Base-by-base conservation (phyloP, 2,888 invertebrate genomes). In the Osmoderma eremita region DNA sequence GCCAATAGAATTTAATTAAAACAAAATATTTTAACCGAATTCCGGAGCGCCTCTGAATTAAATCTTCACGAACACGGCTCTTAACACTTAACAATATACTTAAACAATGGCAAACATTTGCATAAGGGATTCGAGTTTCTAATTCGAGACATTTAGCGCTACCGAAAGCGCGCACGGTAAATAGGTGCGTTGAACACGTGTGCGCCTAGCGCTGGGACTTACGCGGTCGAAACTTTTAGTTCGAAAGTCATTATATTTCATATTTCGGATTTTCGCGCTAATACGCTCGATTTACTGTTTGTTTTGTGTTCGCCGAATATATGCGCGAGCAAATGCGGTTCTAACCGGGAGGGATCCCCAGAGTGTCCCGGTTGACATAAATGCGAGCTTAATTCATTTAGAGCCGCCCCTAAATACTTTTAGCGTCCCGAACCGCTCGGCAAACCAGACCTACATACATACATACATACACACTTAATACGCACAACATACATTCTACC, bases 31-130 rank as follows among this genome's bases (percentile, higher is more conserved):
- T 30, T 30, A 30, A 30, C 30, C 30, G 30, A 30, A 30, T 30
- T 30, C 30, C 30, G 8, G 30, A 30, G 30, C 5, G 30, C 30
- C 30, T n/a, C 42, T 41, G 24, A 24, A 53, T 53, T 61, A 61
- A 61, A 41, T 61, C 58, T 61, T 61, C 45, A 45, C 22, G 45
- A 61, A 61, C 58, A 61, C 30, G 30, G 58, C 53, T 61, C 22
- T 61, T 61, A 61, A 61, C 24, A 61, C 58, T 61, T 61, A 61
- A 61, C 58, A 61, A 61, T 61, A 61, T 61, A 30, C 30, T 61
- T 61, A 61, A 61, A 61, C 58, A 61, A 61, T 61, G 42, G 58
- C 58, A 61, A 61, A 61, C 58, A 61, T 61, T 61, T 61, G 45
- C 58, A 61, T 61, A 61, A 61, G 58, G 58, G 58, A 61, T 61